Conservation (phyloP, 2,888 invertebrate genomes). For the Lucinisca nassula region DNA sequence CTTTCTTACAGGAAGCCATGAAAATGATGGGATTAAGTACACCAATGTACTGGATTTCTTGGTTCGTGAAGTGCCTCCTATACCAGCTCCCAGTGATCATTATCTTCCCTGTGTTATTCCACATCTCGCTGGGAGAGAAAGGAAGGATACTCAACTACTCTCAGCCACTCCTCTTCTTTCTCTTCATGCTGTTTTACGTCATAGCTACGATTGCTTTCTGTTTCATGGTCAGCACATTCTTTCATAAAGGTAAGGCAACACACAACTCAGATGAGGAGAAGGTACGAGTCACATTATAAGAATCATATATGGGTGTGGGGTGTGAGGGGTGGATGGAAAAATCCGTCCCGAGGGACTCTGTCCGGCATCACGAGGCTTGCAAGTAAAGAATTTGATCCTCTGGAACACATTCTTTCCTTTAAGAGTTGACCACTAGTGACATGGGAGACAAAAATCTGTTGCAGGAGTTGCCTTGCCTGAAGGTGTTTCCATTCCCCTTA, state of each 20-base stretch:
- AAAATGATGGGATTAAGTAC: conserved; percentile 95
- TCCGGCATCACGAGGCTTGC: too few relatives aligned
- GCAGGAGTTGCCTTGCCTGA: too few relatives aligned
- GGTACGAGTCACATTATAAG: too few relatives aligned
- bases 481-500: too few relatives aligned
- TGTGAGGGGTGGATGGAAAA: too few relatives aligned
- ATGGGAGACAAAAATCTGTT: too few relatives aligned
- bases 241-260: conserved; percentile 91
- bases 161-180: conserved; percentile 91
- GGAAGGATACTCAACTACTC: conserved; percentile 82
- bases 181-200: conserved; percentile 92
- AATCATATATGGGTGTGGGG: too few relatives aligned
- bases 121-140: conserved; percentile 65
- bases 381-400: too few relatives aligned
- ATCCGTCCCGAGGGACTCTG: too few relatives aligned
- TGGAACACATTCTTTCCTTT: too few relatives aligned
- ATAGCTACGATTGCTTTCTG: conserved; percentile 92
- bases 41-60: conserved; percentile 95
- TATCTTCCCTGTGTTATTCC: conserved; percentile 87
- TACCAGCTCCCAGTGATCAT: conserved; percentile 91
- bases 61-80: conserved; percentile 93
- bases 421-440: too few relatives aligned
- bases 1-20: conserved; percentile 93
- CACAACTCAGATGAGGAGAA: not conserved
- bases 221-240: conserved; percentile 94